Evolutionary conservation across 2,113 vertebrate genomes (phyloP), one percentile per base, ranked within the genome.

Genomic region (Poicephalus gulielmi): DNA sequence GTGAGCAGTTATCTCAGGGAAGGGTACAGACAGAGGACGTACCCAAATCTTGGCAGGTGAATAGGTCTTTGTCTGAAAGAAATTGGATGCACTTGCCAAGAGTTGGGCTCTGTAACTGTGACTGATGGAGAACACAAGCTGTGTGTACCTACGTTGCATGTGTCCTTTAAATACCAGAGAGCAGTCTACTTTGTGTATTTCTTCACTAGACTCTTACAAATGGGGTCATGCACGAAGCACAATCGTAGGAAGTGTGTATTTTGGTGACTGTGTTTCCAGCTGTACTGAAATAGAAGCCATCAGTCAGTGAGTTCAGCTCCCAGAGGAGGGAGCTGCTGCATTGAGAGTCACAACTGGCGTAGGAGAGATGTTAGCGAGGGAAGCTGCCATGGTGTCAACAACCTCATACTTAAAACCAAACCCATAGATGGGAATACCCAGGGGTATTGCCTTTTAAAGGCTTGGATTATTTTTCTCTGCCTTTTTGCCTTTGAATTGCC

Each of bases 131-230:
- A 80, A 25, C 24, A 39, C 13, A 60, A 30, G 17, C 83, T 13
- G 5, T 4, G 14, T 33, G 13, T 31, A 18, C 2, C 0, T 73
- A 10, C 1, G 0, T 74, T 64, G 53, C 11, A 13, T 8, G 4
- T 78, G 68, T 80, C 57, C 39, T 92, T 83, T 78, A 41, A 90
- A 68, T 39, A 60, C 12, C 20, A 50, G 11, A n/a, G 16, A 28
- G 37, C 44, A 63, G 11, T 39, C 49, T 43, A 4, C 50, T 83
- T 81, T 11, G 55, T 80, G 20, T 86, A 23, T 71, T 95, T 81
- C 7, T 53, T 93, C 43, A 8, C 46, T 67, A 78, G 59, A 33
- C 20, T 75, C 30, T 73, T 70, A 39, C 33, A 83, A 78, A 44
- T 12, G 13, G 73, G 43, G 60, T 88, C 46, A 20, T 39, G 30